Percentiles rank a stretch among this genome's conserved stretches.
Evolutionary conservation across 2,888 invertebrate genomes (phyloP).

Genomic region (Sepiola atlantica): DNA sequence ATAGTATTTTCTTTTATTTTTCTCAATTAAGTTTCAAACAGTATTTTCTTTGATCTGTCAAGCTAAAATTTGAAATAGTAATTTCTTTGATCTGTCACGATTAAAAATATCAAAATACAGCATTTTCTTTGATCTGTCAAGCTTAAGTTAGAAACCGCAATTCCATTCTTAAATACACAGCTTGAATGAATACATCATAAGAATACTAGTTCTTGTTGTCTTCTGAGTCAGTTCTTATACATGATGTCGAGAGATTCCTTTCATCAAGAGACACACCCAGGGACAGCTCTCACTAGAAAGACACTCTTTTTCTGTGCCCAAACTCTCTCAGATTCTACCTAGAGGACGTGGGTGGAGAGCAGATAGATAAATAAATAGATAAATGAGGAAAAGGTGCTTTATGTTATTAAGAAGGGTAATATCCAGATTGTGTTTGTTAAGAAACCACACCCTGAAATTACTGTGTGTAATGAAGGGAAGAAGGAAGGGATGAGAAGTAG

Average conservation of each 20-base stretch:
- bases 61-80: too few relatives aligned
- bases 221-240: neutral
- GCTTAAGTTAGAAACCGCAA: too few relatives aligned
- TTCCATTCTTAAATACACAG: too few relatives aligned
- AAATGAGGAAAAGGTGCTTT: neutral
- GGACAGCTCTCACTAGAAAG: neutral
- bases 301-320: neutral
- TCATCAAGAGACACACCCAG: neutral
- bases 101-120: too few relatives aligned
- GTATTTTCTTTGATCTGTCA: too few relatives aligned
- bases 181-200: too few relatives aligned
- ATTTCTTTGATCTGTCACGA: too few relatives aligned
- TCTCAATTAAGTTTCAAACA: too few relatives aligned
- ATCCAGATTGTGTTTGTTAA: neutral
- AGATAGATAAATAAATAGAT: neutral
- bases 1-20: too few relatives aligned
- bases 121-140: too few relatives aligned
- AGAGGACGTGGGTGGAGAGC: neutral
- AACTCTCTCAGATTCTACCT: neutral
- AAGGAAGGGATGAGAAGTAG: neutral
- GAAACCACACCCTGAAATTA: conserved; percentile 20
- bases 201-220: neutral
- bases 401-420: neutral
- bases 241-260: neutral
- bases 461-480: neutral